A percentile compares a stretch with the other conserved stretches of the same genome.
These are phyloP conservation scores for Dinothrombium tinctorium DNA, from an alignment of 1,140 invertebrate species.

Conservation along the genomic window DNA sequence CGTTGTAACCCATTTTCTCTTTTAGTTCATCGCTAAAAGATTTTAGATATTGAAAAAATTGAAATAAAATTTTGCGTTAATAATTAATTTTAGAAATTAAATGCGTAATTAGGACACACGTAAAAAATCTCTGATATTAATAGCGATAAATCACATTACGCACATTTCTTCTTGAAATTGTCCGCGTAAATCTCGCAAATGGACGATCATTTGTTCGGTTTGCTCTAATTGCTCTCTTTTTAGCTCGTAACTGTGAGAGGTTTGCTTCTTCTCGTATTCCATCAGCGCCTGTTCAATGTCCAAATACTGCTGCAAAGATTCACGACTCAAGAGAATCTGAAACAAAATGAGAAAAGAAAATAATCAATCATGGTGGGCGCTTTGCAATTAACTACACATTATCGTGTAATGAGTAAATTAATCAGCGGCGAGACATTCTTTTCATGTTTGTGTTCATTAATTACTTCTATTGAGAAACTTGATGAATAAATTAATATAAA, in stretches of 20 bases:
- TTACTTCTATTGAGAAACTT: too few relatives aligned
- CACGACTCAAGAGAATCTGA: not conserved
- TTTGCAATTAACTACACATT: too few relatives aligned
- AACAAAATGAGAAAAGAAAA: too few relatives aligned
- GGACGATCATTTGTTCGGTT: slow-evolving; percentile 10
- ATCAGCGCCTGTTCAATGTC: slow-evolving; percentile 13
- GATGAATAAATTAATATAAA: too few relatives aligned
- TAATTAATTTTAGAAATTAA: not conserved
- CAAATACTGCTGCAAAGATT: slow-evolving; percentile 12
- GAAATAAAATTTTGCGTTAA: not conserved
- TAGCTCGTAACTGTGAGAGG: slow-evolving; percentile 12
- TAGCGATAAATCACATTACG: not conserved
- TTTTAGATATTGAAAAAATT: not conserved
- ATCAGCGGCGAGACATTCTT: too few relatives aligned
- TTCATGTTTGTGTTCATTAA: too few relatives aligned
- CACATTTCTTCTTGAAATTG: slow-evolving; percentile 11
- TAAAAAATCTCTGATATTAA: not conserved
- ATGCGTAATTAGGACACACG: not conserved
- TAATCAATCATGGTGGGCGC: too few relatives aligned
- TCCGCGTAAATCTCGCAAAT: slow-evolving; percentile 7
- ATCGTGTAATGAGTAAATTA: too few relatives aligned
- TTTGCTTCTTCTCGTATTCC: slow-evolving; percentile 11
- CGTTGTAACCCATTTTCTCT: slow-evolving; percentile 1
- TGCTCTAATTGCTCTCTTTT: slow-evolving; percentile 14
- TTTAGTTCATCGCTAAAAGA: not conserved